Evolutionary conservation across 2,797 vertebrate genomes (phyloP).

Genomic region (Enteromius afrohamiltoni): DNA sequence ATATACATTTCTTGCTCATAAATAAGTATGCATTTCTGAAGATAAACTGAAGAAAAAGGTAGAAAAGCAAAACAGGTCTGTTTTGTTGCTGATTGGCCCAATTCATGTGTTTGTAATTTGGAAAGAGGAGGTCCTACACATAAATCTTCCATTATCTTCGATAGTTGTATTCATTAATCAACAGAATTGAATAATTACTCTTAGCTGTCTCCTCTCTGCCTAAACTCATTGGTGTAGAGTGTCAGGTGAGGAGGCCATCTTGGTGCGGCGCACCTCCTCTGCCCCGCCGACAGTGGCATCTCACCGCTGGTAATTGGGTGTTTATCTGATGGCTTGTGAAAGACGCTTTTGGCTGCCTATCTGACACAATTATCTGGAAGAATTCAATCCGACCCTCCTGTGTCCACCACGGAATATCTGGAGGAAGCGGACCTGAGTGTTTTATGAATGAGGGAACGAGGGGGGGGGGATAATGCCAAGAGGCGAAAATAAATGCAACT

Average conservation of each 20-base stretch:
- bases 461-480: constrained; percentile 29
- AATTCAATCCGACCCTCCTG: constrained; percentile 77
- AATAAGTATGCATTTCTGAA: constrained; percentile 5
- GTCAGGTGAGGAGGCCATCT: constrained; percentile 63
- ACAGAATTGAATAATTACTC: constrained; percentile 78
- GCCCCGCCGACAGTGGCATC: constrained; percentile 76
- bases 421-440: constrained; percentile 69
- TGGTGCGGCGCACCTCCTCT: constrained; percentile 7
- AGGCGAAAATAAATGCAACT: constrained; percentile 31
- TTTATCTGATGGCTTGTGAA: constrained; percentile 93
- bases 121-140: constrained; percentile 53
- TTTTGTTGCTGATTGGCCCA: constrained; percentile 30
- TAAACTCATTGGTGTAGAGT: constrained; percentile 61
- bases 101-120: constrained; percentile 64
- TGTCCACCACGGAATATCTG: constrained; percentile 72
- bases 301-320: constrained; percentile 89
- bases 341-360: constrained; percentile 81
- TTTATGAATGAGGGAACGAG: constrained; percentile 64
- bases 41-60: neutral
- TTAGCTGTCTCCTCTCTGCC: constrained; percentile 64
- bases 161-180: constrained; percentile 76
- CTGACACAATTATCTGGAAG: constrained; percentile 91
- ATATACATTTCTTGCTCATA: neutral
- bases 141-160: constrained; percentile 73
- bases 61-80: neutral